Evolutionary conservation across 2,113 vertebrate genomes (phyloP).

Genomic region (Muntiacus muntjak): DNA sequence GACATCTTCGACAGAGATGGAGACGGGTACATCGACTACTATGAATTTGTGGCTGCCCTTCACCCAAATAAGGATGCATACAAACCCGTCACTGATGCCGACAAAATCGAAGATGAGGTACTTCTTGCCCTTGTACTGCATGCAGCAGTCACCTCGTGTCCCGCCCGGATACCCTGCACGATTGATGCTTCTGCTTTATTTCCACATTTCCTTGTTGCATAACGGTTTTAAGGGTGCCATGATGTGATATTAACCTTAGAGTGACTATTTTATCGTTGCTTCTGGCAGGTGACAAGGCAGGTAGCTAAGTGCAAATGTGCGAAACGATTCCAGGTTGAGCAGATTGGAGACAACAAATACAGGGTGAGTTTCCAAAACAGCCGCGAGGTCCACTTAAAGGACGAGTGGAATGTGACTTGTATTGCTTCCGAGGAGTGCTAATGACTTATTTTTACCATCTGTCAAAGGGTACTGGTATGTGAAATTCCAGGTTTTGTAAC

Average conservation of each 20-base stretch:
- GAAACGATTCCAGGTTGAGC: conserved; percentile 98
- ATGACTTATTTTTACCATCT: background rate
- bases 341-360: conserved; percentile 99
- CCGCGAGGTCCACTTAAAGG: background rate
- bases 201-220: background rate
- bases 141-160: background rate
- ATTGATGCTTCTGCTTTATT: background rate
- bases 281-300: conserved; percentile 93
- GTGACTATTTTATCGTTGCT: conserved; percentile 51
- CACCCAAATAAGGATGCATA: conserved; percentile 99
- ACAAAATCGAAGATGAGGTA: conserved; percentile 99
- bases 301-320: conserved; percentile 99
- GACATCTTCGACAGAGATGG: conserved; percentile 98
- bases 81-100: conserved; percentile 96
- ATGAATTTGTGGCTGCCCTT: conserved; percentile 97
- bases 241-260: background rate
- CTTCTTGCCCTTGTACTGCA: background rate
- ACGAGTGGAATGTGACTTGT: background rate
- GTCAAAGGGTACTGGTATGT: background rate
- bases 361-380: conserved; percentile 85
- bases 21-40: conserved; percentile 98
- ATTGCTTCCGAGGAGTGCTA: conserved; percentile 5
- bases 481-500: background rate
- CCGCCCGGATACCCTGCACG: background rate
- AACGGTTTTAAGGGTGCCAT: background rate